Evolutionary conservation across 2,888 invertebrate species (phyloP), one percentile per base, ranked within the genome.

Genomic region (Ommatoiulus sabulosus): DNA sequence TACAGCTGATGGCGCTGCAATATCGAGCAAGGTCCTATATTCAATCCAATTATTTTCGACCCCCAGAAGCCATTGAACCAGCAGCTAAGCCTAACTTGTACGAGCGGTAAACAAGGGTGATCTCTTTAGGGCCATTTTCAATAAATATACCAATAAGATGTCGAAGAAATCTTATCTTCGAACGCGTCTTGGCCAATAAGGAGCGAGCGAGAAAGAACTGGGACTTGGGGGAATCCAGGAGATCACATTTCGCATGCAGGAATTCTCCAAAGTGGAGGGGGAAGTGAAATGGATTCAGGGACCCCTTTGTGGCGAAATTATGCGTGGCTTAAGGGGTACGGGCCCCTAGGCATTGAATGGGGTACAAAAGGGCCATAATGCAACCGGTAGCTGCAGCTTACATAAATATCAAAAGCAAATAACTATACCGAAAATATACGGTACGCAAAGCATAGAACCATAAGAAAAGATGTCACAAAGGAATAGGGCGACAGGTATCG

Each of bases 231-330:
- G 52, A 46, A 46, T 12, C 52, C 12, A 63, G 63, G 52, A 10
- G 52, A 63, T 63, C 63, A 3, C 63, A 63, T 63, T 63, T 63
- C 63, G 63, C n/a, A 63, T 63, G 63, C 63, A 63, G 63, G 63
- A 63, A 63, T 63, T 63, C 52, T 17, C 63, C 12, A n/a, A 10
- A 46, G 5, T 52, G 52, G 10, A 12, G 3, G 52, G 52, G 52
- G 52, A 52, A 52, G 15, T 52, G 15, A 52, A 52, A 52, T 12
- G 46, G 10, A 52, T 52, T 52, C 52, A 52, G 52, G 52, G 52
- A 12, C 12, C 63, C n/a, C 63, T 63, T 63, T 63, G 63, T 63
- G 63, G 20, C 20, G 7, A n/a, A 63, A 63, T 63, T n/a, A 63
- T 63, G n/a, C 17, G 20, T 5, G 63, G 52, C 15, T 52, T 52